Percentiles rank a stretch among this genome's conserved stretches.
phyloP scores from a whole-genome alignment of 2,888 invertebrate genomes.

The Scaptomyza caliginosa region DNA sequence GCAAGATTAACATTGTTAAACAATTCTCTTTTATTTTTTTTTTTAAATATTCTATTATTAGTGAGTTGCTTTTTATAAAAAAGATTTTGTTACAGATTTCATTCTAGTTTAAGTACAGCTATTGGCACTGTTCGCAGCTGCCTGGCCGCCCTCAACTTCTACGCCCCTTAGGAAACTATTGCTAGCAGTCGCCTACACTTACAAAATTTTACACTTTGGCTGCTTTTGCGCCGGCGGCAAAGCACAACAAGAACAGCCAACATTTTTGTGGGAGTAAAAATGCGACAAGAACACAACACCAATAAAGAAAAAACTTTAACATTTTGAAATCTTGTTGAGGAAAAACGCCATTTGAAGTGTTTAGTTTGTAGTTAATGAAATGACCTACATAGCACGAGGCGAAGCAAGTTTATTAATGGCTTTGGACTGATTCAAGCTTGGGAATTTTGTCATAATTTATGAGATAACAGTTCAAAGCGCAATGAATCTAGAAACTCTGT shows the following conservation, averaged over 20 bases:
- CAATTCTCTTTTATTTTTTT: neutral
- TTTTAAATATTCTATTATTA: conserved; percentile 22
- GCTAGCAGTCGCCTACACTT: conserved; percentile 35
- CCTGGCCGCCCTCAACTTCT: neutral
- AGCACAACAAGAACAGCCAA: conserved; percentile 11
- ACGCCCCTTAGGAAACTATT: conserved; percentile 12
- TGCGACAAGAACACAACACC: no score
- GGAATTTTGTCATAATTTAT: conserved; percentile 13
- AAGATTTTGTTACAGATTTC: conserved; percentile 26
- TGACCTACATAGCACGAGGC: conserved; percentile 23
- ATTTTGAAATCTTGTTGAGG: conserved; percentile 28
- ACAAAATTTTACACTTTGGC: conserved; percentile 42
- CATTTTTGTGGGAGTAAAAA: conserved; percentile 14
- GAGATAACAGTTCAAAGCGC: neutral
- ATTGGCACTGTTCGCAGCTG: conserved; percentile 19
- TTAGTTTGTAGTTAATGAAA: conserved; percentile 12
- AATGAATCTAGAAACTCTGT: neutral
- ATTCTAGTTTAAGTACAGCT: conserved; percentile 17
- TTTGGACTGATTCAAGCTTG: conserved; percentile 6
- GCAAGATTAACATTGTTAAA: neutral
- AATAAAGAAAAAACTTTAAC: conserved; percentile 18
- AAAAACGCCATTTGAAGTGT: conserved; percentile 10
- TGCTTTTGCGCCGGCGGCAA: conserved; percentile 20
- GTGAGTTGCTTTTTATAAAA: conserved; percentile 8
- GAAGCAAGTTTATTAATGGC: conserved; percentile 11